phyloP scores from a whole-genome alignment of 2,113 vertebrate species.

The Etia nguti region DNA sequence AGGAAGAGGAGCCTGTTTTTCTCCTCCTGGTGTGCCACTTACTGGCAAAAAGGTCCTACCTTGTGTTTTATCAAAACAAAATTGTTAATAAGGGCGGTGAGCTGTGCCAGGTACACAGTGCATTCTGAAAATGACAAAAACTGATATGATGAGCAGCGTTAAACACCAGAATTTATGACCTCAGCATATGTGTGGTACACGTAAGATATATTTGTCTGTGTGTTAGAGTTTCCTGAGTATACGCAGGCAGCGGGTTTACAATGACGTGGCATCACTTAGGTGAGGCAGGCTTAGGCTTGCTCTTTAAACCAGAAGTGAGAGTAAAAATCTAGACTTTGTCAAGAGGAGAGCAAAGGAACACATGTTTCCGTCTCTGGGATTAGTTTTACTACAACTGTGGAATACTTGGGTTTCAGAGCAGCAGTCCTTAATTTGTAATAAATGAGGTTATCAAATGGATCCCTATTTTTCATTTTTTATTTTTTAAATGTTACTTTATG shows the following conservation, averaged over 20 bases:
- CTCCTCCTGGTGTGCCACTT: background rate
- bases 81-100: background rate
- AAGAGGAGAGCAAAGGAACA: background rate
- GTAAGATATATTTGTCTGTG: background rate
- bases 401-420: background rate
- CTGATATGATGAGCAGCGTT: background rate
- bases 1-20: background rate
- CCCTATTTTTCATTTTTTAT: background rate
- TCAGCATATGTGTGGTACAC: background rate
- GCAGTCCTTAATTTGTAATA: background rate
- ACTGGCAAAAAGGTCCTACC: background rate
- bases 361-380: background rate
- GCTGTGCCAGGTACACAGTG: background rate
- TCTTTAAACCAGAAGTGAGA: background rate
- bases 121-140: background rate
- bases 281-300: constrained; percentile 31
- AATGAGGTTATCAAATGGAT: background rate
- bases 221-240: background rate
- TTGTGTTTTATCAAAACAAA: background rate
- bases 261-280: background rate
- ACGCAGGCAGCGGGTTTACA: constrained; percentile 12
- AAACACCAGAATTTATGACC: background rate
- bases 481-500: background rate
- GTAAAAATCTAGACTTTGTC: background rate
- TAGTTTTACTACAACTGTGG: background rate